A percentile compares a stretch with the other conserved stretches of the same genome.
Evolutionary conservation across 1,140 invertebrate species (phyloP).

Genomic region (Scylla paramamosain): DNA sequence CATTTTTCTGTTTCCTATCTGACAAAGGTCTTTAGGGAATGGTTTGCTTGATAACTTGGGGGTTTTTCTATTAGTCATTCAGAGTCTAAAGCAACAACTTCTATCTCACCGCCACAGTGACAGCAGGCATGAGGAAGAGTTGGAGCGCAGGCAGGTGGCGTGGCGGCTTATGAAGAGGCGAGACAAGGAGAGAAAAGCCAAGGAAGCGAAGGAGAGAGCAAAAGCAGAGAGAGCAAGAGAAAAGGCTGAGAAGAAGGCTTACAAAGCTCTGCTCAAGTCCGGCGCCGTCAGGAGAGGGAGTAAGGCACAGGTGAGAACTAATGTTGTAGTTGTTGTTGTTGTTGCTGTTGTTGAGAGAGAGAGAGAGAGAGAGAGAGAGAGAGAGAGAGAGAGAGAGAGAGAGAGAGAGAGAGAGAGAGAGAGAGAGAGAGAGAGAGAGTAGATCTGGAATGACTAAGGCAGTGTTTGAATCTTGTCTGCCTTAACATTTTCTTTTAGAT

Average conservation of each 20-base stretch:
- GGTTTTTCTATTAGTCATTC: too few species aligned
- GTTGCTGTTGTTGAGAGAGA: not conserved
- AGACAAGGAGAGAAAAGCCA: constrained; percentile 40
- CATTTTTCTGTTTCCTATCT: too few species aligned
- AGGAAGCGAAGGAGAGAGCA: not conserved
- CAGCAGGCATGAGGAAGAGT: constrained; percentile 40
- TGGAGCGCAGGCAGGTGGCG: constrained; percentile 34
- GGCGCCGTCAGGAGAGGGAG: not conserved
- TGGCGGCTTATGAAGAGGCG: constrained; percentile 14
- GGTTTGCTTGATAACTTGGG: too few species aligned
- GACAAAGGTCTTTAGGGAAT: too few species aligned
- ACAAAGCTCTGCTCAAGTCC: constrained; percentile 23
- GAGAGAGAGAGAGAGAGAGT: not conserved
- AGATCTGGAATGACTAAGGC: too few species aligned
- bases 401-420: not conserved
- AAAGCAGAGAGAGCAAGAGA: constrained; percentile 14
- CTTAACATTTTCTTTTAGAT: too few species aligned
- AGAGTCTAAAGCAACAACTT: too few species aligned
- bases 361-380: not conserved
- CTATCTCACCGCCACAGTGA: not conserved
- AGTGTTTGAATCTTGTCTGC: too few species aligned
- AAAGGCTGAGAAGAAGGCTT: constrained; percentile 34
- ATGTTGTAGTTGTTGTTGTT: too few species aligned
- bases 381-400: not conserved
- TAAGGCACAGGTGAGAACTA: not conserved